A percentile compares a stretch with the other conserved stretches of the same genome.
These are phyloP conservation scores for Cynopterus brachyotis DNA, from an alignment of 2,113 vertebrate genomes.

Conservation along the genomic window DNA sequence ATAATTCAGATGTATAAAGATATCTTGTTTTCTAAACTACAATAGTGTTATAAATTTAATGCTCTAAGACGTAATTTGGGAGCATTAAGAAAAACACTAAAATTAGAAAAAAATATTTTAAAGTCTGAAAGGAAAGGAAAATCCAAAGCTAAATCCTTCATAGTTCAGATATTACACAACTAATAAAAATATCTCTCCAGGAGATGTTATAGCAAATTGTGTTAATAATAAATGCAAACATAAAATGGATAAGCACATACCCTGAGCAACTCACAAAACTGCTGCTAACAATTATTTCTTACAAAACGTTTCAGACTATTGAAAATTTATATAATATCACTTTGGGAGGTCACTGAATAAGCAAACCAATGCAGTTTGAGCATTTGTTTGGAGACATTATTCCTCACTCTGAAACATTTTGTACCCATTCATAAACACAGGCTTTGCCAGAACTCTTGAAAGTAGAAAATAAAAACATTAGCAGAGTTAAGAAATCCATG, in stretches of 20 bases:
- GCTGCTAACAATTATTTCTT: conserved; percentile 19
- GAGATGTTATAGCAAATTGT: neutral
- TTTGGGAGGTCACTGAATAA: neutral
- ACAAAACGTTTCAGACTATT: neutral
- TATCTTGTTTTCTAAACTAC: neutral
- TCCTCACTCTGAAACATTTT: conserved; percentile 35
- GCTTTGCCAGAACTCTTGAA: conserved; percentile 50
- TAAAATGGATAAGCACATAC: neutral
- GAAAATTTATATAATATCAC: neutral
- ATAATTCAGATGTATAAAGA: neutral
- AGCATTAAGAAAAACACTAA: neutral
- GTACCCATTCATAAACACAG: conserved; percentile 33
- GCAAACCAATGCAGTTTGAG: neutral
- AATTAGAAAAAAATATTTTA: neutral
- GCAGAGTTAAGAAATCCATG: neutral
- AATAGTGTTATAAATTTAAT: neutral
- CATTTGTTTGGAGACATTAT: conserved; percentile 9
- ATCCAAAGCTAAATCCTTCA: neutral
- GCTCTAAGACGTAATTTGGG: neutral
- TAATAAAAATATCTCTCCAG: conserved; percentile 36
- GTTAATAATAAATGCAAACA: neutral
- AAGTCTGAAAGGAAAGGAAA: neutral
- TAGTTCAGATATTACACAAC: neutral
- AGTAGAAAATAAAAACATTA: conserved; percentile 46
- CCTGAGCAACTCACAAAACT: neutral